These are phyloP conservation scores for Eutrigla gurnardus DNA, from an alignment of 2,797 vertebrate species.

Conservation along the genomic window DNA sequence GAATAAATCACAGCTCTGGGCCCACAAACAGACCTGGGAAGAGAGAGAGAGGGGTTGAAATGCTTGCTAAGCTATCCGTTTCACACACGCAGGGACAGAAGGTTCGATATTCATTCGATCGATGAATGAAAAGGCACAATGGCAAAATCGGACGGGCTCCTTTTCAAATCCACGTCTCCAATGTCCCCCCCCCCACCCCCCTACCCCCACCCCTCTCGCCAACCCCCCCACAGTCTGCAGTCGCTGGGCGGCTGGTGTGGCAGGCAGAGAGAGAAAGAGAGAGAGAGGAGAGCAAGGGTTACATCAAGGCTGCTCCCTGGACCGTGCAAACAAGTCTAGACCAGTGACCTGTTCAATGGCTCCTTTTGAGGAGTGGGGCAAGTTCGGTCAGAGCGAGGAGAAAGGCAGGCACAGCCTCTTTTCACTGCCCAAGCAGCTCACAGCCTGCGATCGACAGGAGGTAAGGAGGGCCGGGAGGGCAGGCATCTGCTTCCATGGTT, in stretches of 20 bases:
- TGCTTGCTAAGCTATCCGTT: conserved; percentile 99
- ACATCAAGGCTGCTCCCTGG: conserved; percentile 98
- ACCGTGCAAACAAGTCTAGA: conserved; percentile 98
- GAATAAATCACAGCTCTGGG: conserved; percentile 72
- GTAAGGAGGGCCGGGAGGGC: conserved; percentile 96
- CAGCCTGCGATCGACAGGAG: conserved; percentile 97
- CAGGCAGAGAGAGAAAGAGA: conserved; percentile 83
- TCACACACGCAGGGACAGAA: conserved; percentile 99
- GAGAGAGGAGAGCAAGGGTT: conserved; percentile 92
- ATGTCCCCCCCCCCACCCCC: conserved; percentile 82
- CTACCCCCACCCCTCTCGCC: background rate
- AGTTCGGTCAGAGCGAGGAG: conserved; percentile 96
- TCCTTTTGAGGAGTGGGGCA: conserved; percentile 98
- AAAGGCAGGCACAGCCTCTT: conserved; percentile 92
- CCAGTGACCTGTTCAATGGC: conserved; percentile 97
- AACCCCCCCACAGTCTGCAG: conserved; percentile 91
- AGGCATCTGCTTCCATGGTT: conserved; percentile 99
- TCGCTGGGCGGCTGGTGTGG: conserved; percentile 92
- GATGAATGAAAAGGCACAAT: conserved; percentile 99
- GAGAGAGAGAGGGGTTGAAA: conserved; percentile 73
- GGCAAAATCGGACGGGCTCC: conserved; percentile 98
- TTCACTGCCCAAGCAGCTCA: conserved; percentile 96
- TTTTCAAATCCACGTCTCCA: conserved; percentile 93
- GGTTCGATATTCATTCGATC: conserved; percentile 99
- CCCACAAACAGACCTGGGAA: conserved; percentile 79